Evolutionary conservation across 2,888 invertebrate genomes (phyloP), one percentile per base, ranked within the genome.

Genomic region (Caenorhabditis sinica): DNA sequence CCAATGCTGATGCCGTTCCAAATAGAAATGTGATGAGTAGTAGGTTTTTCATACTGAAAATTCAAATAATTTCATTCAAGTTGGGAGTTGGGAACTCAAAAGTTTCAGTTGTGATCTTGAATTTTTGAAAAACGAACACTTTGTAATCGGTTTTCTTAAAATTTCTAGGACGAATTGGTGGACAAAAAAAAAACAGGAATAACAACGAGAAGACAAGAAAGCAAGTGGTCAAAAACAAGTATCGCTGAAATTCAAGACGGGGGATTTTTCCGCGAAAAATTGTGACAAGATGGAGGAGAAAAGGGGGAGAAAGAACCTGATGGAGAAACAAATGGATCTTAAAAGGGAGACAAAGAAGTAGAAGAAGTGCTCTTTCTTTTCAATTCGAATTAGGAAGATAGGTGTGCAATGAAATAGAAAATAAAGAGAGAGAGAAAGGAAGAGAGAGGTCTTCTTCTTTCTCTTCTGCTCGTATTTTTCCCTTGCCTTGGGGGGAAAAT

Each of bases 11-110:
- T 0, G 28, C 65, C n/a, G 51, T 72, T 45, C 36, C 60, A 15
- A 82, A 15, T 11, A 82, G 69, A 33, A 40, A 6, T 40, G 63
- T 25, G 23, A 69, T 53, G 11, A 82, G 61, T 1, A 82, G 36
- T 51, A 63, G 74, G 74, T 36, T 82, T 63, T 69, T 75, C 82
- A 82, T 82, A 82, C 82, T 82, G 75, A 28, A 82, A 69, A 30
- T 28, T 33, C 5, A 40, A n/a, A 40, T 20, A n/a, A 40, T 9
- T 8, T 15, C 8, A 2, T 23, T 58, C 13, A 25, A 17, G 17
- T 4, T 17, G n/a, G 61, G 20, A 43, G 20, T 11, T 30, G 43
- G 65, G 36, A n/a, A 51, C 13, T 36, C 40, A 40, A 40, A n/a
- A n/a, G n/a, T 40, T 40, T 40, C 40, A 40, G 40, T 0, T 13